Percentiles rank a stretch among this genome's conserved stretches.
Evolutionary conservation across 2,888 invertebrate species (phyloP).

Genomic region (Eupithecia abbreviata): DNA sequence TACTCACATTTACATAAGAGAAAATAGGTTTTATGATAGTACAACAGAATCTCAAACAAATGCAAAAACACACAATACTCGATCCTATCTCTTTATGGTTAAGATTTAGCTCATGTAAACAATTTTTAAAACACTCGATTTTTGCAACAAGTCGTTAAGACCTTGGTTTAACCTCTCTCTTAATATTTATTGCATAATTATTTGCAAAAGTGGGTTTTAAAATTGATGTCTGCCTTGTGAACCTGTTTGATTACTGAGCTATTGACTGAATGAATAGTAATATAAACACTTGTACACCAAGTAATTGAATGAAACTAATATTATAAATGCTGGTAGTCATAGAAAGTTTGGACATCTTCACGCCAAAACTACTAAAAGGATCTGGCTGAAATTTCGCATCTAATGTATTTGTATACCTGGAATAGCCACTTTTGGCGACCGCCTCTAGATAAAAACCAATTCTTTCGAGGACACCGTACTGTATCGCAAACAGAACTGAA

Average conservation of each 20-base stretch:
- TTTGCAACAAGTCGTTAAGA: constrained; percentile 27
- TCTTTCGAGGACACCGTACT: too few species aligned
- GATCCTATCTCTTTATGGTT: not conserved
- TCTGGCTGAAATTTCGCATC: not conserved
- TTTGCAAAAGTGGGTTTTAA: constrained; percentile 16
- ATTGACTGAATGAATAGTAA: not conserved
- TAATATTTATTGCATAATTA: constrained; percentile 23
- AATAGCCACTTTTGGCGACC: too few species aligned
- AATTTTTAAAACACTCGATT: not conserved
- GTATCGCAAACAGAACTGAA: too few species aligned
- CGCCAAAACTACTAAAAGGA: not conserved
- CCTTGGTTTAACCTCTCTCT: constrained; percentile 59
- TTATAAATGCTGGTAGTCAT: not conserved
- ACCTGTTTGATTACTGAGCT: not conserved
- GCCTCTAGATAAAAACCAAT: too few species aligned
- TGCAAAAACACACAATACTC: not conserved
- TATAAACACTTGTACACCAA: not conserved
- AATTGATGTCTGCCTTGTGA: not conserved
- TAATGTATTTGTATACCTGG: not conserved
- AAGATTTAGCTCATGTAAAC: not conserved
- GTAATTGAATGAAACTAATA: not conserved
- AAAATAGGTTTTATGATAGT: not conserved
- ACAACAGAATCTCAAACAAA: not conserved
- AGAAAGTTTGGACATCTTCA: not conserved
- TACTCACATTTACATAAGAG: not conserved